Base-by-base conservation (phyloP, 2,888 invertebrate genomes). In the Trileptium ribeirensis region DNA sequence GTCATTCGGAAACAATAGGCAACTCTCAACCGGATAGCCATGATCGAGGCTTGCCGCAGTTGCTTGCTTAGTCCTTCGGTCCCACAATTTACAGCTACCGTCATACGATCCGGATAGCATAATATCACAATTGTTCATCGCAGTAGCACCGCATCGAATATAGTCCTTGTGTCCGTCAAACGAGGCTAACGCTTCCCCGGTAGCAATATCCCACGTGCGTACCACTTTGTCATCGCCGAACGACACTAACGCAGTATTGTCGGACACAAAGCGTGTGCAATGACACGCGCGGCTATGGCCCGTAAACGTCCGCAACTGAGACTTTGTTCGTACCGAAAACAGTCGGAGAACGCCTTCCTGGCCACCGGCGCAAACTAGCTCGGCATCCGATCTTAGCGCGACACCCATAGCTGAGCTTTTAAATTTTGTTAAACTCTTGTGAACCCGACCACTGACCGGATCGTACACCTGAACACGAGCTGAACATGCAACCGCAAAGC, bases 1-100 rank as follows among this genome's bases (percentile, higher is more conserved):
- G 34, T 96, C 96, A 75, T 94, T 93, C 1, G 96, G 96, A 86
- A 96, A 90, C 89, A 95, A 95, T 1, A 97, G 89, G 78, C 96
- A 90, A 83, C 94, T 93, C 90, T 97, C 97, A 0, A 98, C 93
- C 0, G 96, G 95, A 85, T 93, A 92, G 3, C 94, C 95, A 89
- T 97, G 97, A 87, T 95, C 92, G 0, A 95, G 93, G 36, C 91
- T 92, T 80, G 94, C 89, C 0, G 93, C 92, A 1, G 80, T 37
- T 34, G 40, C 77, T 40, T 82, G 8, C 79, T 93, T 92, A 0
- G 92, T 92, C 86, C 97, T 91, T 0, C 92, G 92, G 88, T 98
- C 98, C 90, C 94, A 97, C 89, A 98, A 91, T 88, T 94, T 94
- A 0, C 96, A 92, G 80, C 92, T 92, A 86, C 94, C 93, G 89